These are phyloP conservation scores for Psylliodes chrysocephalus DNA, from an alignment of 2,888 invertebrate genomes.

Conservation along the genomic window DNA sequence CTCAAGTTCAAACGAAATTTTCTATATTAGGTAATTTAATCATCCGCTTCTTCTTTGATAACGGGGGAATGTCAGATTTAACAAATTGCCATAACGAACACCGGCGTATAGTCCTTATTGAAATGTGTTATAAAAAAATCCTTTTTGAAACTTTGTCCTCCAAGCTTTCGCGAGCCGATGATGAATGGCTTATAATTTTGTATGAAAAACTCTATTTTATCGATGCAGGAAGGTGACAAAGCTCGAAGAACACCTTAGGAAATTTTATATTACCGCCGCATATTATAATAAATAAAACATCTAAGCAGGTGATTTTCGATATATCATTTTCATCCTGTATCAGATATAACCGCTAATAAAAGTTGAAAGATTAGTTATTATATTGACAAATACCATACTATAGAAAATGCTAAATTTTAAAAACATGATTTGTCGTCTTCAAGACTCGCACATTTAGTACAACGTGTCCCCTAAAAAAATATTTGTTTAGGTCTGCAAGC, in stretches of 20 bases:
- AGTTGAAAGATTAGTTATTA: too few species aligned
- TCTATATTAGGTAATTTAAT: slow-evolving; percentile 30
- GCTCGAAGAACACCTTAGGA: slow-evolving; percentile 2
- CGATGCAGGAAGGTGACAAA: slow-evolving; percentile 16
- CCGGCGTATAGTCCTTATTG: slow-evolving; percentile 21
- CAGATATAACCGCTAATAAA: too few species aligned
- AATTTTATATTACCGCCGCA: slow-evolving; percentile 1
- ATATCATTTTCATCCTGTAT: too few species aligned
- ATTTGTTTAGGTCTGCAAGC: too few species aligned
- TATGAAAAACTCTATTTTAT: slow-evolving; percentile 13
- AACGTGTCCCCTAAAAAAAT: too few species aligned
- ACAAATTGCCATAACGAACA: slow-evolving; percentile 30
- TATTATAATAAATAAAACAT: background rate
- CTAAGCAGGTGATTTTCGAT: background rate
- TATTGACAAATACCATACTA: too few species aligned
- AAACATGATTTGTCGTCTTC: too few species aligned
- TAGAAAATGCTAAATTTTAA: too few species aligned
- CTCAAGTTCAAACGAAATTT: slow-evolving; percentile 27
- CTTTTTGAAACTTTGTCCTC: slow-evolving; percentile 21
- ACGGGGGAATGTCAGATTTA: slow-evolving; percentile 19
- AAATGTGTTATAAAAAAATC: slow-evolving; percentile 22
- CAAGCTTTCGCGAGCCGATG: slow-evolving; percentile 19
- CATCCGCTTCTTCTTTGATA: slow-evolving; percentile 25
- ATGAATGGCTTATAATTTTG: slow-evolving; percentile 26
- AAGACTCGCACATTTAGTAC: too few species aligned